Conservation (phyloP, 2,113 vertebrate species). For the Periophthalmodon schlosseri region DNA sequence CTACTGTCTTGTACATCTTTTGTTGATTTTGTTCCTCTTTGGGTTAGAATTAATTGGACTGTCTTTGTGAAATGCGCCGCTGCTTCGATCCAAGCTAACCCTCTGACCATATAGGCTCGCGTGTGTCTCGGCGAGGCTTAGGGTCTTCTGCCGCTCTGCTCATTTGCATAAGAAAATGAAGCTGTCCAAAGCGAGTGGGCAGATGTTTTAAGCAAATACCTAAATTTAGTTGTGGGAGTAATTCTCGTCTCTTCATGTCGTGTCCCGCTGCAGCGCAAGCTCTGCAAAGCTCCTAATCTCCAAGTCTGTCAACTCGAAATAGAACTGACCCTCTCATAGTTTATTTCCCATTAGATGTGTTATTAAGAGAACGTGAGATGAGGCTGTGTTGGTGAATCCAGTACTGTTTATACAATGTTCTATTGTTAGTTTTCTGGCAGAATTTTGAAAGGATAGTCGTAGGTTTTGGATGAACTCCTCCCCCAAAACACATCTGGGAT, state of each 20-base stretch:
- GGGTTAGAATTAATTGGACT: slow-evolving; percentile 35
- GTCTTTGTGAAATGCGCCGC: slow-evolving; percentile 13
- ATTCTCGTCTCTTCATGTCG: neutral
- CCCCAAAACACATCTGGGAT: slow-evolving; percentile 12
- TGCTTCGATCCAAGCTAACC: neutral
- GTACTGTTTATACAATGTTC: slow-evolving; percentile 16
- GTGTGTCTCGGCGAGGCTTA: neutral
- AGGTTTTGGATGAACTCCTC: slow-evolving; percentile 7
- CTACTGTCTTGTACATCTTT: slow-evolving; percentile 5
- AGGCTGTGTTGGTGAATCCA: slow-evolving; percentile 12
- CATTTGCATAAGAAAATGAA: slow-evolving; percentile 40
- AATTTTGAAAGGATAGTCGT: slow-evolving; percentile 4
- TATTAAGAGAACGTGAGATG: slow-evolving; percentile 20
- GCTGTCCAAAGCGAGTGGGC: slow-evolving; percentile 16
- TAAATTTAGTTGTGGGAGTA: slow-evolving; percentile 12
- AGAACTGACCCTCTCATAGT: slow-evolving; percentile 3
- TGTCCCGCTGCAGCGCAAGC: neutral
- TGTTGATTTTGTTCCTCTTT: slow-evolving; percentile 31
- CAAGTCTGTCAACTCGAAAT: slow-evolving; percentile 3
- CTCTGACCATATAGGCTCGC: neutral
- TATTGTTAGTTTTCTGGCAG: slow-evolving; percentile 14
- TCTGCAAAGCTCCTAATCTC: neutral
- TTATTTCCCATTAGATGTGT: slow-evolving; percentile 19
- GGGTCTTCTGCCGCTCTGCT: neutral
- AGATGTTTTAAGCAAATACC: slow-evolving; percentile 6